A percentile compares a stretch with the other conserved stretches of the same genome.
Evolutionary conservation across 2,113 vertebrate species (phyloP).

Genomic region (Stegostoma tigrinum): DNA sequence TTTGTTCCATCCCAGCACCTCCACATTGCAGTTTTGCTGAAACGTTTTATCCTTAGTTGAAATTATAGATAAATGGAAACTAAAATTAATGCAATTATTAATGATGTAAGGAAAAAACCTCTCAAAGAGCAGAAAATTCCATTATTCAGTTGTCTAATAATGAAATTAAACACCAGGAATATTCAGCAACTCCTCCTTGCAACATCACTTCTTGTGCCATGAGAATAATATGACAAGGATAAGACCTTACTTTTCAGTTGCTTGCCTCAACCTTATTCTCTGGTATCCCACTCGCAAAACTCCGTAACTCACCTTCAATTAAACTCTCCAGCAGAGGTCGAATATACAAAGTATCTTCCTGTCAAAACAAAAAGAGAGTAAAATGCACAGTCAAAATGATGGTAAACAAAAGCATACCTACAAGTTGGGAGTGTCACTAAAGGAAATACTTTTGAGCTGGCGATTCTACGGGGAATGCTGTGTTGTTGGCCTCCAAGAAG

Average conservation of each 20-base stretch:
- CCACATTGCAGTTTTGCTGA: neutral
- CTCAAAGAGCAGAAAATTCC: neutral
- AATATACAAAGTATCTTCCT: neutral
- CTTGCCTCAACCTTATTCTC: neutral
- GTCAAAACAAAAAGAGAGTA: neutral
- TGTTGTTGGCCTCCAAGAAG: no score
- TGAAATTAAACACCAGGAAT: neutral
- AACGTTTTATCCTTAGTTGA: neutral
- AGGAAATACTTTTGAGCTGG: neutral
- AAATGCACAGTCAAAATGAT: neutral
- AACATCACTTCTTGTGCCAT: neutral
- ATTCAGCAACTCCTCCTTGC: neutral
- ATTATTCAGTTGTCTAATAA: neutral
- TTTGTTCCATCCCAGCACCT: no score
- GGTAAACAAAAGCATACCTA: neutral
- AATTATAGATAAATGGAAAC: neutral
- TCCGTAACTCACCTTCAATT: neutral
- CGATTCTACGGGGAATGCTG: neutral
- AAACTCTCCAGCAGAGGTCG: neutral
- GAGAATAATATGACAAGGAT: no score
- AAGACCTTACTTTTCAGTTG: neutral
- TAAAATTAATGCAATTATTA: neutral
- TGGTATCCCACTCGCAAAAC: neutral
- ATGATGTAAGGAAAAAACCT: neutral
- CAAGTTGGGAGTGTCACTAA: neutral